These are phyloP conservation scores for Scytalopus superciliaris DNA, from an alignment of 2,113 vertebrate genomes.

Conservation along the genomic window DNA sequence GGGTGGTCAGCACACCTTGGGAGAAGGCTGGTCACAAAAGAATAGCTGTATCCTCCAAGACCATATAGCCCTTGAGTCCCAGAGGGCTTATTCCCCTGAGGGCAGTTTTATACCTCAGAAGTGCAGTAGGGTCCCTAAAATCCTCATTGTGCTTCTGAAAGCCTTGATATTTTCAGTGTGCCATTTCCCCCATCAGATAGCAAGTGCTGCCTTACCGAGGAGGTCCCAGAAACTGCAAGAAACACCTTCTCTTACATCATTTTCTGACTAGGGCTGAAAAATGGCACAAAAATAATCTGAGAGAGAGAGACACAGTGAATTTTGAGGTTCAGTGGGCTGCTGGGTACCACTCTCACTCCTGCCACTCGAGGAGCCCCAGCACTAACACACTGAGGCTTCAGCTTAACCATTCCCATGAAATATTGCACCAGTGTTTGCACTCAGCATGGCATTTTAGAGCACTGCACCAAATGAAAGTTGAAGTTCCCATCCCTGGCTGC, in stretches of 20 bases:
- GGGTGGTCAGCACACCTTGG: too few relatives aligned
- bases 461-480: neutral
- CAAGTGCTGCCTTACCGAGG: rapidly evolving
- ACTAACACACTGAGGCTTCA: neutral
- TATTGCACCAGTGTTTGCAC: neutral
- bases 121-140: neutral
- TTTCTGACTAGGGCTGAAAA: neutral
- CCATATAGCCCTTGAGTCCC: rapidly evolving
- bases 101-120: neutral
- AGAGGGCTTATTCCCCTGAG: neutral
- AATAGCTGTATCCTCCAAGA: rapidly evolving
- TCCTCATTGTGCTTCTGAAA: rapidly evolving
- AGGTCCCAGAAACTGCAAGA: neutral
- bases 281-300: neutral
- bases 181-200: neutral
- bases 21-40: neutral
- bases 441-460: neutral
- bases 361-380: rapidly evolving
- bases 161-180: neutral
- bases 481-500: neutral
- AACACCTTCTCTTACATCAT: rapidly evolving
- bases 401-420: neutral
- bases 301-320: neutral
- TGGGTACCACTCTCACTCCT: neutral
- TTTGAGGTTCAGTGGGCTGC: neutral